These are phyloP conservation scores for Acanthochromis polyacanthus DNA, from an alignment of 2,113 vertebrate species.

Conservation along the genomic window DNA sequence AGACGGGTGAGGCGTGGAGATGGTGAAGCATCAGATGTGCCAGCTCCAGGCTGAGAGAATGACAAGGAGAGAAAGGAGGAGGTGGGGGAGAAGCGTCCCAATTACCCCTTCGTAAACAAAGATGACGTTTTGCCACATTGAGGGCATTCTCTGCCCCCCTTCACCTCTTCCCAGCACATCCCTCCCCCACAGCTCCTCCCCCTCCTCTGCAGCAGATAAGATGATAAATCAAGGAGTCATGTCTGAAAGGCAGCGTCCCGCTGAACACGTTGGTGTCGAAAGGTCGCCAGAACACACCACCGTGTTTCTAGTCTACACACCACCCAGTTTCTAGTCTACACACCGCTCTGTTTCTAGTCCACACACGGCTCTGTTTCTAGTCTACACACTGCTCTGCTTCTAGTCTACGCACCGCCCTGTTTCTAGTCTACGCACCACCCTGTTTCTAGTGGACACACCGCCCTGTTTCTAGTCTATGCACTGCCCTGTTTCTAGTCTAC, in stretches of 20 bases:
- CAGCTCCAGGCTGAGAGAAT: slow-evolving; percentile 52
- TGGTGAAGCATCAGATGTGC: slow-evolving; percentile 57
- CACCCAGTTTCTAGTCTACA: slow-evolving; percentile 51
- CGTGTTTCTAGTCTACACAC: background rate
- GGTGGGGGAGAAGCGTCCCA: slow-evolving; percentile 58
- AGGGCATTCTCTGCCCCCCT: slow-evolving; percentile 53
- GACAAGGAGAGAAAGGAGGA: slow-evolving; percentile 47
- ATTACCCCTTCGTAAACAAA: slow-evolving; percentile 78
- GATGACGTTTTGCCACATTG: slow-evolving; percentile 73
- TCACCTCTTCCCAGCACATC: slow-evolving; percentile 3
- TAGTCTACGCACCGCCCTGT: slow-evolving; percentile 25
- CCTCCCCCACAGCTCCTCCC: slow-evolving; percentile 43
- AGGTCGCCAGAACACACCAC: slow-evolving; percentile 60
- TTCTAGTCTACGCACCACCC: slow-evolving; percentile 48
- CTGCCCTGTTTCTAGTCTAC: slow-evolving; percentile 60
- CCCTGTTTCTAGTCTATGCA: slow-evolving; percentile 52
- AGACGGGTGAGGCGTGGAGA: background rate
- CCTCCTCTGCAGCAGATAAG: slow-evolving; percentile 65
- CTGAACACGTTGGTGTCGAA: slow-evolving; percentile 65
- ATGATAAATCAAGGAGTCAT: slow-evolving; percentile 77
- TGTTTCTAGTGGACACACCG: slow-evolving; percentile 44
- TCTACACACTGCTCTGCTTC: background rate
- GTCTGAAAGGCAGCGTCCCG: slow-evolving; percentile 70
- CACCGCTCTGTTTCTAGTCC: slow-evolving; percentile 49
- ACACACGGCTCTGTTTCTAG: slow-evolving; percentile 43